These are phyloP conservation scores for Eunapius fragilis DNA, from an alignment of 37 sponge, comb jelly and placozoan species.

Conservation along the genomic window DNA sequence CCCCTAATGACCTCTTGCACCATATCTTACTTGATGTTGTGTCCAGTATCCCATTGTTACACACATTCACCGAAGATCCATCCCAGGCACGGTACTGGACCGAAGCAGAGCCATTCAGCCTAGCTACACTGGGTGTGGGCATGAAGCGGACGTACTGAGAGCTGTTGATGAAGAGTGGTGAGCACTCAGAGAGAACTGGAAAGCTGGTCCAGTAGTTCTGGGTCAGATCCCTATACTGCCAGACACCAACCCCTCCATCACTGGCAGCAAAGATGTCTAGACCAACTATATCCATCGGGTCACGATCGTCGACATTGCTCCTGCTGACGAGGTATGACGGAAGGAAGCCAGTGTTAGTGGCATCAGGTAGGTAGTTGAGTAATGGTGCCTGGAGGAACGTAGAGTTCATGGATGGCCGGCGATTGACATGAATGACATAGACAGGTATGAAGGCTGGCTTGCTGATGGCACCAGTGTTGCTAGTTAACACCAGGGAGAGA, in stretches of 20 bases:
- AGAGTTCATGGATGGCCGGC: conserved; percentile 25
- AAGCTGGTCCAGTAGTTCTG: conserved; percentile 29
- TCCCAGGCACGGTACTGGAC: conserved; percentile 65
- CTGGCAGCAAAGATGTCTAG: conserved; percentile 30
- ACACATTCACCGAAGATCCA: conserved; percentile 20
- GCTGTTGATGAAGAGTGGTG: conserved; percentile 31
- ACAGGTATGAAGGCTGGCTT: conserved; percentile 24
- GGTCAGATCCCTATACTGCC: conserved; percentile 44
- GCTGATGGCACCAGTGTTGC: conserved; percentile 35
- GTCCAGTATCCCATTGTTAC: background rate
- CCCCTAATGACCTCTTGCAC: no score
- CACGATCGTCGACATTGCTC: conserved; percentile 48
- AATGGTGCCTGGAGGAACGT: conserved; percentile 7
- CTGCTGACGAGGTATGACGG: conserved; percentile 33
- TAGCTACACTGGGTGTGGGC: conserved; percentile 14
- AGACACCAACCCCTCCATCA: conserved; percentile 27
- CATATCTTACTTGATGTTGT: background rate
- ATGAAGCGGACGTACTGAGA: conserved; percentile 32
- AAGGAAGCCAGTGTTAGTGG: conserved; percentile 46
- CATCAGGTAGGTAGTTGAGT: conserved; percentile 53
- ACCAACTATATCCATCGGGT: conserved; percentile 63
- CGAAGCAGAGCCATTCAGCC: conserved; percentile 19
- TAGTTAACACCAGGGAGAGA: conserved; percentile 32
- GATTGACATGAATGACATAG: conserved; percentile 27
- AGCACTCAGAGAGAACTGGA: conserved; percentile 11